phyloP scores from a whole-genome alignment of 2,113 vertebrate genomes.

The Cynocephalus volans region DNA sequence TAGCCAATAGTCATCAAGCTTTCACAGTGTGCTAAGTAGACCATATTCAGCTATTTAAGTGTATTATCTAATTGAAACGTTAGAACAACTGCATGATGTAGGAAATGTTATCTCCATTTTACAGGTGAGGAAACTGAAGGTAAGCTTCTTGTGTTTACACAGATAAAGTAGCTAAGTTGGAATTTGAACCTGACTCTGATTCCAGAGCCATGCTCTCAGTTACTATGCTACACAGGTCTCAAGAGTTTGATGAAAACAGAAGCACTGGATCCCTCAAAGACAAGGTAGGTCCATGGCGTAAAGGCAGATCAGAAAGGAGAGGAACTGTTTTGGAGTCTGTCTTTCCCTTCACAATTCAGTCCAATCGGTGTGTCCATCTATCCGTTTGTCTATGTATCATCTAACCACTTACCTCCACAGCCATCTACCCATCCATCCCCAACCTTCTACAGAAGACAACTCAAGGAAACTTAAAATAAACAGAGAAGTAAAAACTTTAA shows the following conservation, averaged over 20 bases:
- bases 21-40: background rate
- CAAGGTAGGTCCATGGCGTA: background rate
- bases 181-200: background rate
- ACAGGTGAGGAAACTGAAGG: background rate
- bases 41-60: background rate
- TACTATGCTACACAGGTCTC: background rate
- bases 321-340: background rate
- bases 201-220: background rate
- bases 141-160: background rate
- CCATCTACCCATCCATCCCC: background rate
- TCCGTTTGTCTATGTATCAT: background rate
- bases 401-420: background rate
- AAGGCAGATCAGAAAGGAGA: background rate
- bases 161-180: background rate
- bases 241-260: background rate
- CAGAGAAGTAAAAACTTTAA: background rate
- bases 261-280: background rate
- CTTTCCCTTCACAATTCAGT: background rate
- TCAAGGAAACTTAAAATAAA: background rate
- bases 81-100: background rate
- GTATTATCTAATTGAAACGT: background rate
- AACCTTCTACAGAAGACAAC: background rate
- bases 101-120: background rate
- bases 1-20: background rate
- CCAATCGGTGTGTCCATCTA: background rate